Percentiles rank a stretch among this genome's conserved stretches.
Conservation (phyloP, 1,140 invertebrate genomes). For the Heliconius hewitsoni region DNA sequence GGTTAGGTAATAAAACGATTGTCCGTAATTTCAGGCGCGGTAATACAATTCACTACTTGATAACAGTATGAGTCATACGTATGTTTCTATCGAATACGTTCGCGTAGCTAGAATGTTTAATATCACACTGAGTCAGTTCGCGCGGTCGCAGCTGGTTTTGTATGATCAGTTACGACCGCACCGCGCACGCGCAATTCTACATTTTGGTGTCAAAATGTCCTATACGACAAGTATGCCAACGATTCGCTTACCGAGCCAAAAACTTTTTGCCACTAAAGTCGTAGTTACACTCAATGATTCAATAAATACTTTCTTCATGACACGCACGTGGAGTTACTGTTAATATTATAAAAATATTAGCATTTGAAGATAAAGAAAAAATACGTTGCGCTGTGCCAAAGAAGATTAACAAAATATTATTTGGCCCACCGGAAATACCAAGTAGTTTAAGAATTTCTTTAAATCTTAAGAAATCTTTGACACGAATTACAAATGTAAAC, state of each 20-base stretch:
- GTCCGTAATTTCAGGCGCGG: conserved; percentile 50
- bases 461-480: background rate
- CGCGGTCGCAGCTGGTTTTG: conserved; percentile 72
- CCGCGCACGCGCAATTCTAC: conserved; percentile 67
- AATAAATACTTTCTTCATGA: conserved; percentile 68
- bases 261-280: conserved; percentile 51
- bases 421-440: conserved; percentile 22
- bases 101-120: conserved; percentile 73
- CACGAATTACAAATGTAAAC: background rate
- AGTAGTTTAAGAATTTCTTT: background rate
- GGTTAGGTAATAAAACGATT: conserved; percentile 33
- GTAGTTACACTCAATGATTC: conserved; percentile 63
- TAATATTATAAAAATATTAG: conserved; percentile 31
- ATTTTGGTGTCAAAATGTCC: conserved; percentile 49
- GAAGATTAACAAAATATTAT: conserved; percentile 15
- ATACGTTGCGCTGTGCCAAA: conserved; percentile 20
- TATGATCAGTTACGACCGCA: conserved; percentile 55
- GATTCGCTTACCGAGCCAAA: conserved; percentile 72
- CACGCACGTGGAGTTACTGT: conserved; percentile 44
- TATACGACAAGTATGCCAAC: conserved; percentile 63
- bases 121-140: conserved; percentile 77
- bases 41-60: conserved; percentile 62
- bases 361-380: conserved; percentile 19
- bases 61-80: conserved; percentile 74
- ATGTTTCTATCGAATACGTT: conserved; percentile 56